Conservation (phyloP, 30 jellyfish, hydroid and myxozoan species). For the Rhopilema esculentum region DNA sequence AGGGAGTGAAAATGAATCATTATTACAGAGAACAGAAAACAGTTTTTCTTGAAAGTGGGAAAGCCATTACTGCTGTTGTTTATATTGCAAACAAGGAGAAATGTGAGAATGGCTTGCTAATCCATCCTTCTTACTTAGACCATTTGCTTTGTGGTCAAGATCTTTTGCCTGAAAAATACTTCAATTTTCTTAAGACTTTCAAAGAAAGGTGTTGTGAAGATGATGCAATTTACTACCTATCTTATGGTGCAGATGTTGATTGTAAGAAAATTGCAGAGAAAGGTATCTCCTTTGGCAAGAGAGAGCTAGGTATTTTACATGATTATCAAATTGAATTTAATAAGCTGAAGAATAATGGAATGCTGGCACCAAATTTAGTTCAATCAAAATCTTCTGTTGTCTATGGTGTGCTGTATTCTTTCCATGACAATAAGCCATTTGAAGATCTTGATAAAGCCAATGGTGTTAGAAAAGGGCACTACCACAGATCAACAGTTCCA, state of each 20-base stretch:
- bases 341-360: conserved; percentile 28
- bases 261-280: conserved; percentile 40
- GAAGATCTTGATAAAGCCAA: conserved; percentile 48
- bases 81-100: conserved; percentile 59
- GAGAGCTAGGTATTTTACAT: conserved; percentile 48
- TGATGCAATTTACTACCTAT: conserved; percentile 36
- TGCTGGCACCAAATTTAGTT: conserved; percentile 57
- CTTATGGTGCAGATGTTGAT: conserved; percentile 81
- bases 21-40: conserved; percentile 42
- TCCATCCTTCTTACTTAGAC: conserved; percentile 57
- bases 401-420: conserved; percentile 60
- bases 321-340: conserved; percentile 51
- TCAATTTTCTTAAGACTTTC: conserved; percentile 59
- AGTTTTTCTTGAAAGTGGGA: conserved; percentile 41
- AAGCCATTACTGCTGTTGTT: conserved; percentile 31
- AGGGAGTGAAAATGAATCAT: conserved; percentile 72
- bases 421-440: conserved; percentile 34
- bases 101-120: conserved; percentile 29
- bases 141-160: conserved; percentile 80
- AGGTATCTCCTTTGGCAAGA: conserved; percentile 15
- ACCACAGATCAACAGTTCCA: conserved; percentile 28
- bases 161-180: conserved; percentile 71
- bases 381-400: conserved; percentile 27
- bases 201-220: background rate
- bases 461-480: conserved; percentile 46